phyloP scores from a whole-genome alignment of 2,888 invertebrate genomes.

The Himalopsyche japonica region DNA sequence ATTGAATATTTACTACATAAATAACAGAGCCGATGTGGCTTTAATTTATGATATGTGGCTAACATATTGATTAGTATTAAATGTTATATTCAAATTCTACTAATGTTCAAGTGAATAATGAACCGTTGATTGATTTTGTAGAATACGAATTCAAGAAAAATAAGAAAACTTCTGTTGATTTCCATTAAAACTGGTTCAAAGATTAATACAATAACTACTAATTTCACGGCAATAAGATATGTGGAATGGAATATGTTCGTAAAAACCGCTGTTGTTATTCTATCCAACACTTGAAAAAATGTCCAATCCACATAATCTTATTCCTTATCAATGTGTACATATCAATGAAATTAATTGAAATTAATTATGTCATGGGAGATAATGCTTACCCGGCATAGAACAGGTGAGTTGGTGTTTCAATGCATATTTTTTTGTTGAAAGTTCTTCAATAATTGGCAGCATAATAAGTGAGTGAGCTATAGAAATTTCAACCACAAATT shows the following conservation, averaged over 20 bases:
- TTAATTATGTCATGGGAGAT: conserved; percentile 18
- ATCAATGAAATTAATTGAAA: background rate
- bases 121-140: too few species aligned
- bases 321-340: conserved; percentile 26
- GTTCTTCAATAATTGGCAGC: background rate
- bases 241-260: conserved; percentile 63
- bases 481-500: background rate
- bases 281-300: background rate
- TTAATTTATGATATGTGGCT: too few species aligned
- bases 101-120: too few species aligned
- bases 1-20: too few species aligned
- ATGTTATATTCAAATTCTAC: too few species aligned
- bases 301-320: conserved; percentile 36
- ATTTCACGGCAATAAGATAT: conserved; percentile 17
- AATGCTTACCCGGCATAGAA: background rate
- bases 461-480: too few species aligned
- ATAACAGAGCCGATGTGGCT: too few species aligned
- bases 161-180: background rate
- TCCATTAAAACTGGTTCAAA: background rate
- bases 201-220: background rate
- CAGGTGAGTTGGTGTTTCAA: conserved; percentile 4
- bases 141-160: too few species aligned
- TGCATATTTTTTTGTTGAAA: background rate
- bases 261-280: conserved; percentile 40
- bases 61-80: too few species aligned